Evolutionary conservation across 2,888 invertebrate species (phyloP).

Genomic region (Scotopteryx bipunctaria): DNA sequence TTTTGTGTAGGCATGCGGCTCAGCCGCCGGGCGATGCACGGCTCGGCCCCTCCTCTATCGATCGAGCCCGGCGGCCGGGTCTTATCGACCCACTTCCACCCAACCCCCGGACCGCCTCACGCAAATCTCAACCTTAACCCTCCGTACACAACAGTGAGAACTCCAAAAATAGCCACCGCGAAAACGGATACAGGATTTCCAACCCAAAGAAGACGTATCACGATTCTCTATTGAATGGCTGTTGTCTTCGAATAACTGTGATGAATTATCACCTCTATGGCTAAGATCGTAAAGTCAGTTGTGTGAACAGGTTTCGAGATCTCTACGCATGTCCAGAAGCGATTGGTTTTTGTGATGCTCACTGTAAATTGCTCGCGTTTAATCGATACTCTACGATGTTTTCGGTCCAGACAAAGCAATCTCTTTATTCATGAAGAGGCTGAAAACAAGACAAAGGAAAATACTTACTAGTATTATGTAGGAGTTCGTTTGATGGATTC

Average conservation of each 20-base stretch:
- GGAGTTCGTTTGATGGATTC: too few species aligned
- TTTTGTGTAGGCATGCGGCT: slow-evolving; percentile 62
- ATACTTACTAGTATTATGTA: too few species aligned
- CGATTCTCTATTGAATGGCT: slow-evolving; percentile 61
- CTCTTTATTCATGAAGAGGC: slow-evolving; percentile 1
- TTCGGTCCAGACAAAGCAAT: slow-evolving; percentile 17
- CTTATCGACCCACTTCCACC: slow-evolving; percentile 74
- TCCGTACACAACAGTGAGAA: slow-evolving; percentile 47
- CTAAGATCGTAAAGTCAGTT: slow-evolving; percentile 56
- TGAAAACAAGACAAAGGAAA: neutral
- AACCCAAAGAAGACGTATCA: slow-evolving; percentile 66
- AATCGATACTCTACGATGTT: slow-evolving; percentile 32
- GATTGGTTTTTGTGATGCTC: slow-evolving; percentile 60
- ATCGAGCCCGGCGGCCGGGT: slow-evolving; percentile 65
- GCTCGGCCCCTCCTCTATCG: slow-evolving; percentile 68
- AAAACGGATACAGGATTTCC: slow-evolving; percentile 59
- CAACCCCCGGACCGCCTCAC: slow-evolving; percentile 47
- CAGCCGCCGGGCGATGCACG: slow-evolving; percentile 43
- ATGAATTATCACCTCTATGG: slow-evolving; percentile 73
- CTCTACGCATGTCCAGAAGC: slow-evolving; percentile 76
- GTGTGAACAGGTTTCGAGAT: slow-evolving; percentile 55
- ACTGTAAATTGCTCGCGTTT: slow-evolving; percentile 40
- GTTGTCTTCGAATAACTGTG: slow-evolving; percentile 50
- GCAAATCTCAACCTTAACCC: slow-evolving; percentile 69
- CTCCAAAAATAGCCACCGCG: slow-evolving; percentile 39